These are phyloP conservation scores for Myrmecobius fasciatus DNA, from an alignment of 2,113 vertebrate species.

Conservation along the genomic window DNA sequence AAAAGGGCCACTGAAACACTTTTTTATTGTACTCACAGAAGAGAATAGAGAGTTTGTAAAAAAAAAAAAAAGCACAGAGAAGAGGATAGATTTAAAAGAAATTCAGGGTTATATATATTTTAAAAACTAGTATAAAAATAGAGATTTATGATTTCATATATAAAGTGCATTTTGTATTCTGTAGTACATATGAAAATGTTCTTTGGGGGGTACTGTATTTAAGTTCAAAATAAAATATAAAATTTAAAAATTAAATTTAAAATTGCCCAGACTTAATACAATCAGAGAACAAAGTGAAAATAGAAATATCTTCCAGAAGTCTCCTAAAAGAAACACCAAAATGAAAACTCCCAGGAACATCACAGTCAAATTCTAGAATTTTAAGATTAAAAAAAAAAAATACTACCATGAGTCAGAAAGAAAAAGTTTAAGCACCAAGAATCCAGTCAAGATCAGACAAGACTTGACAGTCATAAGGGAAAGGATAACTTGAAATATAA, in stretches of 20 bases:
- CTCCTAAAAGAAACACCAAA: background rate
- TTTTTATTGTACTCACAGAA: background rate
- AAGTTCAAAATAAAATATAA: background rate
- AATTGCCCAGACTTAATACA: background rate
- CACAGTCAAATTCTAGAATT: background rate
- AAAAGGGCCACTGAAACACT: background rate
- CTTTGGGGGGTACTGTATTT: background rate
- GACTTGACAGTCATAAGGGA: background rate
- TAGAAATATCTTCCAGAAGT: background rate
- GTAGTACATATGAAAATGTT: background rate
- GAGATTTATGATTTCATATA: background rate
- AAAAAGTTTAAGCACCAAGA: background rate
- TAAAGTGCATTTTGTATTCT: background rate
- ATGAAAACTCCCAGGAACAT: background rate
- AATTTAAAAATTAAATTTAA: background rate
- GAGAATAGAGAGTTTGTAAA: background rate
- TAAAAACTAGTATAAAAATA: background rate
- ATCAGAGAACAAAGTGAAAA: background rate
- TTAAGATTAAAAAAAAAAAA: background rate
- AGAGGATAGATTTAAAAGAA: background rate
- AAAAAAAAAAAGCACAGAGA: background rate
- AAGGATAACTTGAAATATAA: background rate
- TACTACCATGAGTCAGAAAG: background rate
- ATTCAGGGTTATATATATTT: background rate
- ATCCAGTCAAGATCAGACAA: background rate